Conservation (phyloP, 2,888 invertebrate species). For the Nomada goodeniana region DNA sequence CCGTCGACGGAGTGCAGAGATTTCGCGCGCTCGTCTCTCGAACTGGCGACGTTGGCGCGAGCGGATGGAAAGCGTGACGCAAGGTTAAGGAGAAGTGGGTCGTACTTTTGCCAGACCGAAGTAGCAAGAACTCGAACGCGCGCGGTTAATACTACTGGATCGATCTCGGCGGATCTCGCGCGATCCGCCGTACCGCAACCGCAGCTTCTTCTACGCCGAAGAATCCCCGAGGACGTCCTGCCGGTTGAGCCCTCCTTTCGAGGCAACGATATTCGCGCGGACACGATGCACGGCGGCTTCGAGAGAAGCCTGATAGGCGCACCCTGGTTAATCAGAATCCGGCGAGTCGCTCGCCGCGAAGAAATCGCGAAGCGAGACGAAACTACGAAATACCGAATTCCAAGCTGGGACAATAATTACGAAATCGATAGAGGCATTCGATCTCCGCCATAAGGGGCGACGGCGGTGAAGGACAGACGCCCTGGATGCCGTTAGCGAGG, state of each 20-base stretch:
- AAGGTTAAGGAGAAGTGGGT: constrained; percentile 42
- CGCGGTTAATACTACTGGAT: constrained; percentile 19
- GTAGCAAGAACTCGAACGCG: constrained; percentile 6
- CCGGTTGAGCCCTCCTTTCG: constrained; percentile 48
- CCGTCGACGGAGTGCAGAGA: constrained; percentile 5
- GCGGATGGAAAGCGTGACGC: constrained; percentile 45
- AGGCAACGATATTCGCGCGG: constrained; percentile 66
- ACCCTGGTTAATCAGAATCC: too few relatives aligned
- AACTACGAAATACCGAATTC: too few relatives aligned
- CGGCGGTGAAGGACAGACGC: constrained; percentile 19
- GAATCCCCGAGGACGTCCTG: constrained; percentile 35
- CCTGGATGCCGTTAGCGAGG: constrained; percentile 69
- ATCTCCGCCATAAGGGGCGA: neutral
- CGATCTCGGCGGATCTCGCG: constrained; percentile 24
- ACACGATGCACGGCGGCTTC: constrained; percentile 66
- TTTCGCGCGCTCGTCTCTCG: neutral
- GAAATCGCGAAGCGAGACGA: too few relatives aligned
- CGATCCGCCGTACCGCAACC: neutral
- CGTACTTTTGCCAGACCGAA: constrained; percentile 21
- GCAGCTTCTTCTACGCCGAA: constrained; percentile 9
- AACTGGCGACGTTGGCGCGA: neutral
- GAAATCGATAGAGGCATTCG: too few relatives aligned
- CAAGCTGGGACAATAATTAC: too few relatives aligned
- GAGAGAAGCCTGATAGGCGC: neutral
- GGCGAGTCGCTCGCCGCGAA: too few relatives aligned